A percentile compares a stretch with the other conserved stretches of the same genome.
Evolutionary conservation across 1,140 invertebrate species (phyloP).

Genomic region (Maniola jurtina): DNA sequence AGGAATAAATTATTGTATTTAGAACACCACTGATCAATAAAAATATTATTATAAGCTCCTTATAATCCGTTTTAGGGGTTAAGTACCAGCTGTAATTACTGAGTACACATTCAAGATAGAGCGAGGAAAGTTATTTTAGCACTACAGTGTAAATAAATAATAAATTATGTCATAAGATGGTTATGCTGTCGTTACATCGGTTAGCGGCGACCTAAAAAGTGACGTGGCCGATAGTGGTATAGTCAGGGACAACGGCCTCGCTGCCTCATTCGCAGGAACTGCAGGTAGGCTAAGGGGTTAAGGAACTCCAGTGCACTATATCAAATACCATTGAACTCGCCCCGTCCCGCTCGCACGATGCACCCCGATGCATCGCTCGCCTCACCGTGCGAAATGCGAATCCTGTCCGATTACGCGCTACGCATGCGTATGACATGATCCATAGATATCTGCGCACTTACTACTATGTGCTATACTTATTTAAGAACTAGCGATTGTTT

Average conservation of each 20-base stretch:
- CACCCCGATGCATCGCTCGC: constrained; percentile 60
- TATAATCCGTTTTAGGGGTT: not conserved
- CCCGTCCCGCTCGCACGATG: constrained; percentile 59
- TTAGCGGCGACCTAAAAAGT: constrained; percentile 70
- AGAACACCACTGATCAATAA: too few species aligned
- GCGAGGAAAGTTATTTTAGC: constrained; percentile 12
- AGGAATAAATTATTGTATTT: too few species aligned
- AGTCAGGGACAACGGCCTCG: constrained; percentile 73
- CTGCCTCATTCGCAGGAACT: constrained; percentile 75
- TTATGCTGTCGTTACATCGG: constrained; percentile 54
- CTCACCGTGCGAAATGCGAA: constrained; percentile 75
- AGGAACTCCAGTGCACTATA: constrained; percentile 79
- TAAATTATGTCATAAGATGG: constrained; percentile 29
- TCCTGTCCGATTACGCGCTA: constrained; percentile 71
- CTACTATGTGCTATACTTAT: constrained; percentile 5
- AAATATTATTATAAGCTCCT: too few species aligned
- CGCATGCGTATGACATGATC: constrained; percentile 71
- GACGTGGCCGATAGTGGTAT: constrained; percentile 69
- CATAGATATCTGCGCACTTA: constrained; percentile 14
- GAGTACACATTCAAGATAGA: constrained; percentile 11
- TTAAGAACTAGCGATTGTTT: not conserved
- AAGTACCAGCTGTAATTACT: not conserved
- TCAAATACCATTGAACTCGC: constrained; percentile 79
- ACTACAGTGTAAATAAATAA: constrained; percentile 23
- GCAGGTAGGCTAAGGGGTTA: constrained; percentile 80